Evolutionary conservation across 2,888 invertebrate species (phyloP).

Genomic region (Stictocephala bisonia): DNA sequence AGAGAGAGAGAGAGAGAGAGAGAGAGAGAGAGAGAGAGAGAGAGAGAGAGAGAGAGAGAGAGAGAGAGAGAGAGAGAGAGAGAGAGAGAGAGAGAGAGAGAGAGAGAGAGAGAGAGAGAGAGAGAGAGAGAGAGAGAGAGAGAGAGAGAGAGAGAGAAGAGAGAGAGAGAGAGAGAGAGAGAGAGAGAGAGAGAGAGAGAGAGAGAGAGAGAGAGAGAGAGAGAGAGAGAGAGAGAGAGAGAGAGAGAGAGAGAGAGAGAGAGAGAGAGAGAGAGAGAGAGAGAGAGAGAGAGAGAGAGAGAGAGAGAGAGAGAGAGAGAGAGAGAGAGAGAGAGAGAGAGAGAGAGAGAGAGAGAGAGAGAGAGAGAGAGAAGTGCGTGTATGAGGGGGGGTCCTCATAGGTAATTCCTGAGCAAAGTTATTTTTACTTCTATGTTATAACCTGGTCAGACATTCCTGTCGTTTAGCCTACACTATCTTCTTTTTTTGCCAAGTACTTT

Average conservation of each 20-base stretch:
- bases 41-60: background rate
- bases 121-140: background rate
- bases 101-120: background rate
- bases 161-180: background rate
- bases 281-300: background rate
- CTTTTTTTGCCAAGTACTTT: no score
- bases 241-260: background rate
- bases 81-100: background rate
- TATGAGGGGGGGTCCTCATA: background rate
- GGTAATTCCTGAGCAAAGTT: no score
- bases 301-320: background rate
- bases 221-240: background rate
- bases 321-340: background rate
- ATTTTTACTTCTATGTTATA: no score
- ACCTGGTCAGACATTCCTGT: no score
- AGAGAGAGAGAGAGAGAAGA: background rate
- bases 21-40: background rate
- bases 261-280: background rate
- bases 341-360: background rate
- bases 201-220: background rate
- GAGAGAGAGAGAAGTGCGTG: background rate
- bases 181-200: background rate
- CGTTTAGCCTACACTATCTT: no score
- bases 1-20: background rate
- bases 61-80: background rate